Evolutionary conservation across 37 sponge, comb jelly and placozoan genomes (phyloP).

Genomic region (Dysidea cf. avara): DNA sequence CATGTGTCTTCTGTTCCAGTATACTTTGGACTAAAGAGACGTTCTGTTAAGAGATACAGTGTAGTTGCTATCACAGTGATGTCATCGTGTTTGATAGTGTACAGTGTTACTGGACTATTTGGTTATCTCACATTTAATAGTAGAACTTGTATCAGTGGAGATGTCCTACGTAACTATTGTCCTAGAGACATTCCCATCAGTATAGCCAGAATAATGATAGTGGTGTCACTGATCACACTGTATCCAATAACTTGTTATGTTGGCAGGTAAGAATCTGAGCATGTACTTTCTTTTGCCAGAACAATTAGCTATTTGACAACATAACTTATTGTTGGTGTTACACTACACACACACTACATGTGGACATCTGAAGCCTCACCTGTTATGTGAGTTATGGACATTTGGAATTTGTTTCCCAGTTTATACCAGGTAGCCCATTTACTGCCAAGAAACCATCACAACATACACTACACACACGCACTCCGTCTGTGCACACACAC

Average conservation of each 20-base stretch:
- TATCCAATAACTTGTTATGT: conserved; percentile 77
- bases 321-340: no score
- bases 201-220: conserved; percentile 54
- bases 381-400: no score
- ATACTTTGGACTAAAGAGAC: conserved; percentile 62
- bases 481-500: no score
- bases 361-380: no score
- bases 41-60: conserved; percentile 44
- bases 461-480: no score
- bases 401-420: no score
- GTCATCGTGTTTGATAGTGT: conserved; percentile 56
- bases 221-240: conserved; percentile 61
- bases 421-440: no score
- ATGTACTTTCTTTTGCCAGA: no score
- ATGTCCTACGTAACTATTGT: conserved; percentile 74
- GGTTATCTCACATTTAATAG: conserved; percentile 60
- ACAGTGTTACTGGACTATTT: conserved; percentile 73
- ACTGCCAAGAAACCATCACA: no score
- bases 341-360: no score
- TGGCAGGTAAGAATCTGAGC: conserved; percentile 77
- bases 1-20: conserved; percentile 81
- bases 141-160: conserved; percentile 26
- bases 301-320: no score
- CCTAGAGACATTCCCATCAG: conserved; percentile 49
- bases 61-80: conserved; percentile 30